Conservation (phyloP, 2,888 invertebrate genomes). For the Nomada lathburiana region DNA sequence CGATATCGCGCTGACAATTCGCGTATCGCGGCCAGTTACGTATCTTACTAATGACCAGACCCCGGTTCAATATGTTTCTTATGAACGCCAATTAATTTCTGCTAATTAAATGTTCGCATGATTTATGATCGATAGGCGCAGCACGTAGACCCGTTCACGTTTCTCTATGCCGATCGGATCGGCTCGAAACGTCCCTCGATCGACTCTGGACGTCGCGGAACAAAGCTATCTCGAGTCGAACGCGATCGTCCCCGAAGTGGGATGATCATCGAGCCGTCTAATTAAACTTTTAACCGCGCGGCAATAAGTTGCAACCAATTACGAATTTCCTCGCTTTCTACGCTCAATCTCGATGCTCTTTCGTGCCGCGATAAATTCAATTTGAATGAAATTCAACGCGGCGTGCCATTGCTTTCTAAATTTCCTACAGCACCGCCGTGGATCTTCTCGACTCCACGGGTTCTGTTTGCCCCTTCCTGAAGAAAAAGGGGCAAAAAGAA, state of each 20-base stretch:
- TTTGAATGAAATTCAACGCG: no score
- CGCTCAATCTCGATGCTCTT: conserved; percentile 3
- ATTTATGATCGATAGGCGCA: conserved; percentile 46
- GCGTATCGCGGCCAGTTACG: conserved; percentile 50
- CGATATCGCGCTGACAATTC: conserved; percentile 61
- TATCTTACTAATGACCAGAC: conserved; percentile 55
- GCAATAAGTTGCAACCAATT: conserved; percentile 25
- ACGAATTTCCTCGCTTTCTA: conserved; percentile 18
- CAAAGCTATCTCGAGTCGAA: not conserved
- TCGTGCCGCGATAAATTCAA: no score
- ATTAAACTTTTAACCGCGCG: conserved; percentile 16
- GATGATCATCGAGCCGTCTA: not conserved
- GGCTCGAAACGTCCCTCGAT: not conserved
- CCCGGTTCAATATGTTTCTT: conserved; percentile 73
- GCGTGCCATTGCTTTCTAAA: no score
- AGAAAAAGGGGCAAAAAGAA: no score
- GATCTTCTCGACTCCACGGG: no score
- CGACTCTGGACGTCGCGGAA: not conserved
- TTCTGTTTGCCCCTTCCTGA: no score
- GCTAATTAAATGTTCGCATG: conserved; percentile 76
- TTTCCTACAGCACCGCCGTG: no score
- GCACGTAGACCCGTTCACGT: not conserved
- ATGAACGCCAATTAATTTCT: conserved; percentile 79
- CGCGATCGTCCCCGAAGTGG: not conserved
- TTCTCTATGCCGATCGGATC: not conserved